Percentiles rank a stretch among this genome's conserved stretches.
These are phyloP conservation scores for Propithecus coquereli DNA, from an alignment of 2,113 vertebrate genomes.

Conservation along the genomic window DNA sequence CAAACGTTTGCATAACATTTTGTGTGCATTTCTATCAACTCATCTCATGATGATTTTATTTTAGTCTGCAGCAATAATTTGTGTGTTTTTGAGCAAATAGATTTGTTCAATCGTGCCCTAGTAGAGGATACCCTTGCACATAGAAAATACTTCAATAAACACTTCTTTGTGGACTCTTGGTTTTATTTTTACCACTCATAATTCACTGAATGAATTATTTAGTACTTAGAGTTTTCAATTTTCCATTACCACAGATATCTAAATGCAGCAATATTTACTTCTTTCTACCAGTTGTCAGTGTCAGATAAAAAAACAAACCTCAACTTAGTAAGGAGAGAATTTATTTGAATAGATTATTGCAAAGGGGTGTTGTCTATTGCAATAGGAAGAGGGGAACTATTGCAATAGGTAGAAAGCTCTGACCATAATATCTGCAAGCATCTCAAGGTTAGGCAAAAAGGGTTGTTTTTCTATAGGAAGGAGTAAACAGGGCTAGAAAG, in stretches of 20 bases:
- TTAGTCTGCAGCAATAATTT: neutral
- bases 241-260: neutral
- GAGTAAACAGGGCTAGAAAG: neutral
- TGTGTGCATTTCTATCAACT: neutral
- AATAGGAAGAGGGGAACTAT: neutral
- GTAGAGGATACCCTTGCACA: neutral
- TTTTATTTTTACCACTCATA: neutral
- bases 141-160: neutral
- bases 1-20: neutral
- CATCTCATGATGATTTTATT: neutral
- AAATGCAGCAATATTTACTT: constrained; percentile 32
- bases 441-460: neutral
- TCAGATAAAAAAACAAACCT: neutral
- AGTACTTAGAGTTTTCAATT: neutral
- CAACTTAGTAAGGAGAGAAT: neutral
- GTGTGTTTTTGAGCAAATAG: neutral
- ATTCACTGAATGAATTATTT: neutral
- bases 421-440: neutral
- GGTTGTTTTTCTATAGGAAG: neutral
- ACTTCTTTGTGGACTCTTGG: neutral
- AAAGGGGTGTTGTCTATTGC: neutral
- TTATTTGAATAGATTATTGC: neutral
- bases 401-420: neutral
- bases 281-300: neutral
- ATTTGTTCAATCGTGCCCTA: neutral